Evolutionary conservation across 2,797 vertebrate genomes (phyloP).

Genomic region (Pangasius mekongensis): DNA sequence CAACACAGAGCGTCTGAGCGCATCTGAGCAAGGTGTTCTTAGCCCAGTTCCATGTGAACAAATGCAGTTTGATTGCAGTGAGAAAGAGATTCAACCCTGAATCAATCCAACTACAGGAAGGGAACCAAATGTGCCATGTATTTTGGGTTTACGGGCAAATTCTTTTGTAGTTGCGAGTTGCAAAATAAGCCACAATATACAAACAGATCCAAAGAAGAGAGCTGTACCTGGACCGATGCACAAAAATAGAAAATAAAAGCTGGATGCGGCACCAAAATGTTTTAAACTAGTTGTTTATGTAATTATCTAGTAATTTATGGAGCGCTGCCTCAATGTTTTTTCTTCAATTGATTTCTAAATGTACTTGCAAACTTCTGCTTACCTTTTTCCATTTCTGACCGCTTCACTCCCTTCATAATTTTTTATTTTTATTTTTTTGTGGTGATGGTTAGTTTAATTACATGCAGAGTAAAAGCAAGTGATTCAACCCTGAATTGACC

Average conservation of each 20-base stretch:
- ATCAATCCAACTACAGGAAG: not conserved
- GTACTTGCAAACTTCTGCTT: too few species aligned
- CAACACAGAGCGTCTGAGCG: not conserved
- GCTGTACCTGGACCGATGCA: not conserved
- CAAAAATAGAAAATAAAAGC: not conserved
- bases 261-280: not conserved
- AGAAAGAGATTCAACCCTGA: not conserved
- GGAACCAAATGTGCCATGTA: not conserved
- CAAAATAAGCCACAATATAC: not conserved
- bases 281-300: not conserved
- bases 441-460: not conserved
- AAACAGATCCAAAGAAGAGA: not conserved
- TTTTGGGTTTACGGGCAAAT: not conserved
- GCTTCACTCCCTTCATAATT: not conserved
- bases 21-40: not conserved
- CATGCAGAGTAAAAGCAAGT: not conserved
- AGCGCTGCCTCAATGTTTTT: too few species aligned
- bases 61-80: not conserved
- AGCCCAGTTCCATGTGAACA: not conserved
- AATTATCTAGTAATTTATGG: too few species aligned
- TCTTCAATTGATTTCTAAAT: too few species aligned
- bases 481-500: not conserved
- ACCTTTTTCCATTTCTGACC: not conserved
- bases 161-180: not conserved
- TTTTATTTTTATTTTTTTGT: too few species aligned